Percentiles rank a stretch among this genome's conserved stretches.
Conservation (phyloP, 2,113 vertebrate genomes). For the Hepsetus odoe region DNA sequence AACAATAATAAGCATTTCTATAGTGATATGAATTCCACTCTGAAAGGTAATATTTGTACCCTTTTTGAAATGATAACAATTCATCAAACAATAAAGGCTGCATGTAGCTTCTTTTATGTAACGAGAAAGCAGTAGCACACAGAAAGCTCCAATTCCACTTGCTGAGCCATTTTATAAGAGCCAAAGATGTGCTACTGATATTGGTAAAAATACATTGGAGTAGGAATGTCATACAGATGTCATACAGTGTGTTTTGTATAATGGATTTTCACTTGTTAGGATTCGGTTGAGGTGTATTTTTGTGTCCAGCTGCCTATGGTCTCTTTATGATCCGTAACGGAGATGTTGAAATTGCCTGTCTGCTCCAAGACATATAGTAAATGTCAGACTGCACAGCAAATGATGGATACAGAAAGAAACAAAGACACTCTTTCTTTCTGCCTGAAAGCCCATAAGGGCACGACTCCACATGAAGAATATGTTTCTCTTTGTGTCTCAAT, state of each 20-base stretch:
- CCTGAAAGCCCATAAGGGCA: slow-evolving; percentile 14
- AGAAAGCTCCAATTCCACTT: neutral
- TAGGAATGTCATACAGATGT: neutral
- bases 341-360: slow-evolving; percentile 9
- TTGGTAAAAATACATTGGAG: neutral
- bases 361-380: neutral
- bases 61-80: neutral
- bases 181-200: no score
- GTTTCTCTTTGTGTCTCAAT: neutral
- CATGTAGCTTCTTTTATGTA: neutral
- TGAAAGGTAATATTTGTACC: neutral
- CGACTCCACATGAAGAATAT: neutral
- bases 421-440: neutral
- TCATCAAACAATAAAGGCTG: neutral
- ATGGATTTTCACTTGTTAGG: neutral
- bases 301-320: neutral
- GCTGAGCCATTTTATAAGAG: neutral
- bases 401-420: slow-evolving; percentile 18
- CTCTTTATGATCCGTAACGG: neutral
- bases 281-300: neutral
- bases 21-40: neutral
- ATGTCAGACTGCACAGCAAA: slow-evolving; percentile 20
- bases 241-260: neutral
- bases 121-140: no score
- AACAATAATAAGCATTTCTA: neutral